Evolutionary conservation across 2,888 invertebrate genomes (phyloP), one percentile per base, ranked within the genome.

Genomic region (Orthonychiurus folsomi): DNA sequence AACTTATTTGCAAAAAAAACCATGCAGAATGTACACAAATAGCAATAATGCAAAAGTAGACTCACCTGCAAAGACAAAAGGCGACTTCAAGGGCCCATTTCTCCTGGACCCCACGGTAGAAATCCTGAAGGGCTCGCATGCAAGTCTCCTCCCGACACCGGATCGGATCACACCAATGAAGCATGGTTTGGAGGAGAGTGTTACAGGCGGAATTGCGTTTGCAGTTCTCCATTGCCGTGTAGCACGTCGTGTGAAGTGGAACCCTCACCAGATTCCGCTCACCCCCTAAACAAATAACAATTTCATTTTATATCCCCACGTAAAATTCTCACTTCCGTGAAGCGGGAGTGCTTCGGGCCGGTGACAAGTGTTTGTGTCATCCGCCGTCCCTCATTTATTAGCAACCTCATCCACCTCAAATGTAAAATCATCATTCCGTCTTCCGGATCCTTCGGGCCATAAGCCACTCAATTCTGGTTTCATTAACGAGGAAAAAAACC

Each of bases 51-150:
- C n/a, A n/a, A n/a, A n/a, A n/a, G n/a, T n/a, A 2, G 20, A 83
- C 87, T 85, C 79, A 91, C 92, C 87, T 91, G 90, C 93, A 93
- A 66, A 92, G 82, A 77, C 93, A 93, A 80, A 92, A 92, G 72
- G 92, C 93, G 73, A 92, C 88, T 78, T 92, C 92, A 69, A 90
- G 83, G 76, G 89, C 90, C 84, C 89, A 87, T 73, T 85, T 86
- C 70, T 87, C 86, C 62, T 85, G 85, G 23, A 86, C 85, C 74
- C 86, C 86, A 77, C 88, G 84, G 79, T 92, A 93, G 80, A 93
- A 92, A 62, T 85, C 85, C 76, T 91, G 86, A 73, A 93, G 79
- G 59, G 91, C 88, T 68, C 86, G 83, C 91, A 91, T 91, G 78
- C 93, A 93, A 64, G 88, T 87, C 75, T 89, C 88, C 68, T 89